These are phyloP conservation scores for Argyrosomus japonicus DNA, from an alignment of 2,113 vertebrate genomes.

Conservation along the genomic window DNA sequence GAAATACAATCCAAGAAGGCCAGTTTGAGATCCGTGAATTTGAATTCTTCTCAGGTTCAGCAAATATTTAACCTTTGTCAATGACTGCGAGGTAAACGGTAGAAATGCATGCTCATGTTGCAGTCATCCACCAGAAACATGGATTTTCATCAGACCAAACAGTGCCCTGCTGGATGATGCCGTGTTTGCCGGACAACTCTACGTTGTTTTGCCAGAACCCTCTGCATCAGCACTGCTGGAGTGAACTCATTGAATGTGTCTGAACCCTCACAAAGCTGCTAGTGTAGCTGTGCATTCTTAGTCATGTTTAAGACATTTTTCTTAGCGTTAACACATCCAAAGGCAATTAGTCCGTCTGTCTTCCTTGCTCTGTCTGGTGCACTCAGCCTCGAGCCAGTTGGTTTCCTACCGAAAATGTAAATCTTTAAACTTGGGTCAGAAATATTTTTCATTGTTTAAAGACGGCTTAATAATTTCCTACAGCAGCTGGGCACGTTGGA, in stretches of 20 bases:
- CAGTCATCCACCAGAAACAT: neutral
- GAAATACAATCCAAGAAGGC: neutral
- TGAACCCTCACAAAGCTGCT: neutral
- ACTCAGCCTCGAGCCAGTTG: neutral
- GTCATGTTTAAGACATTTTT: neutral
- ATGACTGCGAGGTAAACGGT: neutral
- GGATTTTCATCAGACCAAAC: neutral
- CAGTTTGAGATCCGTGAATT: neutral
- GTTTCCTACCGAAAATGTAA: neutral
- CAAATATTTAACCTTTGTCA: neutral
- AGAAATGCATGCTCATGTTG: neutral
- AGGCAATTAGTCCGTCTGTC: neutral
- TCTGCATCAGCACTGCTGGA: neutral
- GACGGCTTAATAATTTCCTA: neutral
- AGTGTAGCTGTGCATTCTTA: neutral
- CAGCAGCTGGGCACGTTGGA: neutral
- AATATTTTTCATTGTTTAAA: neutral
- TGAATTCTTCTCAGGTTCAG: neutral
- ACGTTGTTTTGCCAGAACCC: neutral
- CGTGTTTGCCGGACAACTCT: neutral
- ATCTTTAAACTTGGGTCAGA: neutral
- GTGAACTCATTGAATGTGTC: neutral
- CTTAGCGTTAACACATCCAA: neutral
- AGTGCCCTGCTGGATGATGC: neutral
- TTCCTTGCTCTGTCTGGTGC: neutral